Conservation (phyloP, 64 coral and sea anemone genomes). For the Anthopleura sola region DNA sequence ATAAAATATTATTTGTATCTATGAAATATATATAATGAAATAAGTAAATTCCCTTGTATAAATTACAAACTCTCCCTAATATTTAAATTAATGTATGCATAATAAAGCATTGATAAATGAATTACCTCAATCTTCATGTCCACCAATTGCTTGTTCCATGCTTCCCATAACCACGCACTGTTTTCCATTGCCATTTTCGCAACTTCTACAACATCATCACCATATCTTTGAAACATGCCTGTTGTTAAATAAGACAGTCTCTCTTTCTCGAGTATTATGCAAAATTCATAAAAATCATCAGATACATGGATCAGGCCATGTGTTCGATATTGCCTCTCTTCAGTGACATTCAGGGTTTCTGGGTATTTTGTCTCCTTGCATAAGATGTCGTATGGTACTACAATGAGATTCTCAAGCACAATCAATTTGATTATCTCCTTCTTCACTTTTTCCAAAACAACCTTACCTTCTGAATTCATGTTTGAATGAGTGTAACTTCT, state of each 20-base stretch:
- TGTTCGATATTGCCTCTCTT: constrained; percentile 32
- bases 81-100: too few relatives aligned
- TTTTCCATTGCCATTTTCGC: background rate
- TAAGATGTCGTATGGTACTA: background rate
- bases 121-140: background rate
- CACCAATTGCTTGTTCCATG: background rate
- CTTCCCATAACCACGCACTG: background rate
- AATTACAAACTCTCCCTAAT: too few relatives aligned
- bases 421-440: background rate
- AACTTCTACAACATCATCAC: constrained; percentile 24
- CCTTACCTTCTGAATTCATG: background rate
- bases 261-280: constrained; percentile 6
- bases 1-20: too few relatives aligned
- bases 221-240: background rate
- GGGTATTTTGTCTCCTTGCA: background rate
- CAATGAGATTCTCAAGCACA: constrained; percentile 3
- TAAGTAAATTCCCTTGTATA: too few relatives aligned
- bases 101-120: too few relatives aligned
- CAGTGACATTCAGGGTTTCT: constrained; percentile 31
- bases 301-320: constrained; percentile 14
- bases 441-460: background rate
- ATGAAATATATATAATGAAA: too few relatives aligned
- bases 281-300: constrained; percentile 14
- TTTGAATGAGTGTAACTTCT: background rate
- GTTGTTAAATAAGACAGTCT: constrained; percentile 1